Conservation (phyloP, 2,797 vertebrate species). For the Xiphorhynchus erythropygius region DNA sequence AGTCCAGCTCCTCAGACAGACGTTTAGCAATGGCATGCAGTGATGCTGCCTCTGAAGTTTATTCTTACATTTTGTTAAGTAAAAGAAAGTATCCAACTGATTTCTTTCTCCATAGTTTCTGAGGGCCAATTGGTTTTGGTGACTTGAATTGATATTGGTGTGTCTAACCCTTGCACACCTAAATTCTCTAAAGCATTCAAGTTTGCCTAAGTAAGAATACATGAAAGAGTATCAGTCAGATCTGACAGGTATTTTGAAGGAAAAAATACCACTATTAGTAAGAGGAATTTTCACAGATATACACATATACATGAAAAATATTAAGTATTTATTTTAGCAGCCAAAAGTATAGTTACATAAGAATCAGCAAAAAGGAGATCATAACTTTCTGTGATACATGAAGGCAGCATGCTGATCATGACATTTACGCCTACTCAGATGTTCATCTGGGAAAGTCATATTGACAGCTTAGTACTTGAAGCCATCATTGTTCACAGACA, state of each 20-base stretch:
- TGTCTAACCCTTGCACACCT: not conserved
- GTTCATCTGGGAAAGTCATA: slow-evolving; percentile 61
- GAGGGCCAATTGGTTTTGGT: not conserved
- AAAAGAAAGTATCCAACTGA: not conserved
- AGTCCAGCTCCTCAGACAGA: not conserved
- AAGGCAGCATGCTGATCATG: slow-evolving; percentile 68
- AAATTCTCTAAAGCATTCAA: not conserved
- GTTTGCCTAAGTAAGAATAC: not conserved
- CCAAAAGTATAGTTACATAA: slow-evolving; percentile 56
- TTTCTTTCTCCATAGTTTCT: not conserved
- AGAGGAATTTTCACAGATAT: not conserved
- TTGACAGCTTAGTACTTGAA: slow-evolving; percentile 62
- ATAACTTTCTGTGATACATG: slow-evolving; percentile 37
- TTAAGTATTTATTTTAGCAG: not conserved
- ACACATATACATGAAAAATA: not conserved
- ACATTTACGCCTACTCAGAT: slow-evolving; percentile 67
- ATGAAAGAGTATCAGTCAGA: not conserved
- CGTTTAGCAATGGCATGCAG: not conserved
- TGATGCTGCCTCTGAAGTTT: not conserved
- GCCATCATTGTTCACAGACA: slow-evolving; percentile 63
- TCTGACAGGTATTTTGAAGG: not conserved
- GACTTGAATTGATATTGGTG: not conserved
- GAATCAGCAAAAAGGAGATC: slow-evolving; percentile 41
- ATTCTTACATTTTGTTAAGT: not conserved
- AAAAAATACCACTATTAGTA: not conserved